A percentile compares a stretch with the other conserved stretches of the same genome.
phyloP scores from a whole-genome alignment of 2,888 invertebrate genomes.

The Trachelus tabidus region DNA sequence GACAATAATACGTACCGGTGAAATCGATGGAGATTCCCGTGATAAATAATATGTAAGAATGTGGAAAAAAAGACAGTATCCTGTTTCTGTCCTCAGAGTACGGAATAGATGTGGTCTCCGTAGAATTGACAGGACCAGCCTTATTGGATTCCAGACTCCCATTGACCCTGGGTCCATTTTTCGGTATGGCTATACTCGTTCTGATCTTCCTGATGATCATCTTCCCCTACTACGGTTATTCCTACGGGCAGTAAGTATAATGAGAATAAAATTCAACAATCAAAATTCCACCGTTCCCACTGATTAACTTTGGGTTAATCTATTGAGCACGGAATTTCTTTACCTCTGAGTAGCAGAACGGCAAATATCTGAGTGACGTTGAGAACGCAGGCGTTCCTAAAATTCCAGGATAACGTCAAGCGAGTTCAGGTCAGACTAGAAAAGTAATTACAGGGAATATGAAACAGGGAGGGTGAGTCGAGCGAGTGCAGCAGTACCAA shows the following conservation, averaged over 20 bases:
- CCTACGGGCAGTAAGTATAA: constrained; percentile 51
- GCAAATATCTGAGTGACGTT: background rate
- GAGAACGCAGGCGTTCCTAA: background rate
- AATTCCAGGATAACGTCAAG: background rate
- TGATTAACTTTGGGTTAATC: background rate
- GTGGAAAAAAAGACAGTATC: background rate
- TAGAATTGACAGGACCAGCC: constrained; percentile 46
- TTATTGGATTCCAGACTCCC: constrained; percentile 36
- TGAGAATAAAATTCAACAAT: background rate
- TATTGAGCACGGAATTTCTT: background rate
- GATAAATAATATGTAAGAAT: background rate
- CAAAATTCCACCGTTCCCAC: background rate
- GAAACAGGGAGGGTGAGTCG: constrained; percentile 13
- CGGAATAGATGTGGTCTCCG: constrained; percentile 33
- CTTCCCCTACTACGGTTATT: constrained; percentile 50
- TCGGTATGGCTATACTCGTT: constrained; percentile 44
- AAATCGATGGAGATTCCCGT: background rate
- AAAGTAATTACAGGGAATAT: constrained; percentile 42
- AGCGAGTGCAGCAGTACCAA: background rate
- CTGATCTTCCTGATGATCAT: constrained; percentile 40
- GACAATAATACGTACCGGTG: background rate
- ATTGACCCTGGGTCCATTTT: constrained; percentile 40
- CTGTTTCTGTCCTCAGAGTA: constrained; percentile 32
- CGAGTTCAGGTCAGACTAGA: constrained; percentile 6
- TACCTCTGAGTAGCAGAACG: background rate